Conservation (phyloP, 2,113 vertebrate species). For the Cryptotis parvus region DNA sequence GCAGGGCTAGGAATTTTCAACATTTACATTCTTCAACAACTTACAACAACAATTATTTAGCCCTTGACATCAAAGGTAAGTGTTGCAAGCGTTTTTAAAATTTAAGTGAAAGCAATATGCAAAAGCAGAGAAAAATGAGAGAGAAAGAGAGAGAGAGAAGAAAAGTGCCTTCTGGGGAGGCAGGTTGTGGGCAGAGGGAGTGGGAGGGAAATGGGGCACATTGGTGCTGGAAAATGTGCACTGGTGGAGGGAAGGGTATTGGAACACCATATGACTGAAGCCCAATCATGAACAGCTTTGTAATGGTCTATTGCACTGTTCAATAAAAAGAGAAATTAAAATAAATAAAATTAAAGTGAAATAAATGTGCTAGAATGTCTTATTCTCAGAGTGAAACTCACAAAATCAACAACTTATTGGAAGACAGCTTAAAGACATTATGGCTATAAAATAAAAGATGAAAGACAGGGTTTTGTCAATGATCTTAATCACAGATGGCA, state of each 20-base stretch:
- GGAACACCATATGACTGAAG: too few relatives aligned
- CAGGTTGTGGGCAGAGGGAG: too few relatives aligned
- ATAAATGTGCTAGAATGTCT: not conserved
- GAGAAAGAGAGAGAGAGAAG: too few relatives aligned
- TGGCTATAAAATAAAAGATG: not conserved
- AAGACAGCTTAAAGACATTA: not conserved
- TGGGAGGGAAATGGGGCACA: too few relatives aligned
- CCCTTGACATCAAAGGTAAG: not conserved
- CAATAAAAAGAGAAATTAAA: too few relatives aligned
- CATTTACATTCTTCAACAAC: slow-evolving; percentile 36
- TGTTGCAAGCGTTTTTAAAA: not conserved
- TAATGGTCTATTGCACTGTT: too few relatives aligned
- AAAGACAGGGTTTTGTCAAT: not conserved
- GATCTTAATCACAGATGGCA: not conserved
- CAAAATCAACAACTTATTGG: not conserved
- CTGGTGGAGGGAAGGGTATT: too few relatives aligned
- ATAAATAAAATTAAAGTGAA: too few relatives aligned
- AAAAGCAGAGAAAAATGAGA: too few relatives aligned
- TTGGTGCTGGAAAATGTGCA: too few relatives aligned
- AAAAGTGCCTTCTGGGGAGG: too few relatives aligned
- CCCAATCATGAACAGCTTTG: too few relatives aligned
- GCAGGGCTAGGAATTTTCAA: slow-evolving; percentile 23
- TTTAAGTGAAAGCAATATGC: not conserved
- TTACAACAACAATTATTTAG: not conserved
- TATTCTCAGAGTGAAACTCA: not conserved